Percentiles rank a stretch among this genome's conserved stretches.
These are phyloP conservation scores for Schizothorax lantsangensis DNA, from an alignment of 2,797 vertebrate species.

Conservation along the genomic window DNA sequence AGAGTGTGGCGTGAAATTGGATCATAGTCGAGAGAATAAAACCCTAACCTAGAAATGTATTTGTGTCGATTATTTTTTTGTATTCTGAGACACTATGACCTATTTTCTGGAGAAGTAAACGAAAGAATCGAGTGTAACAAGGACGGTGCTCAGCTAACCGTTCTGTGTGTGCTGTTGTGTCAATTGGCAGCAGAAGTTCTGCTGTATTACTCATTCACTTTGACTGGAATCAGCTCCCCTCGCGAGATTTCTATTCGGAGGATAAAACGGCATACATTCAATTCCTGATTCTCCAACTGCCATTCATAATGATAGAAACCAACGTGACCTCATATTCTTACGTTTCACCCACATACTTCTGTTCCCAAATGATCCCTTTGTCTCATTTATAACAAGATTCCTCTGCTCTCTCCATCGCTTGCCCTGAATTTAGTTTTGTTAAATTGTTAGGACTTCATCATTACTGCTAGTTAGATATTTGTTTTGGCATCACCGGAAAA, in stretches of 20 bases:
- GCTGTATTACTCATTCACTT: slow-evolving; percentile 57
- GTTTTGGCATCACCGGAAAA: slow-evolving; percentile 12
- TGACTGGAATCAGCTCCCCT: slow-evolving; percentile 48
- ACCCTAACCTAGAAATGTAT: slow-evolving; percentile 55
- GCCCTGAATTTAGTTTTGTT: slow-evolving; percentile 39
- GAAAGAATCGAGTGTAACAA: slow-evolving; percentile 35
- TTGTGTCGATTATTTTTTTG: slow-evolving; percentile 49
- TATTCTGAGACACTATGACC: slow-evolving; percentile 54
- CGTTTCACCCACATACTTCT: slow-evolving; percentile 37
- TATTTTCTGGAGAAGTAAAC: slow-evolving; percentile 49
- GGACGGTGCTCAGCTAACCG: slow-evolving; percentile 31
- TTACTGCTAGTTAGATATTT: not conserved
- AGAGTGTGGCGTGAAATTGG: slow-evolving; percentile 61
- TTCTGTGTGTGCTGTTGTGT: slow-evolving; percentile 47
- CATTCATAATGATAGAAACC: slow-evolving; percentile 50
- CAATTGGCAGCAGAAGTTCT: slow-evolving; percentile 46
- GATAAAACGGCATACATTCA: slow-evolving; percentile 58
- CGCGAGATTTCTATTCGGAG: slow-evolving; percentile 48
- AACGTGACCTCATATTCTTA: slow-evolving; percentile 34
- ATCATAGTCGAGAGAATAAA: slow-evolving; percentile 63
- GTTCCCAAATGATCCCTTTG: slow-evolving; percentile 44
- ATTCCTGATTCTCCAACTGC: slow-evolving; percentile 43
- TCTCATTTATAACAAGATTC: slow-evolving; percentile 33
- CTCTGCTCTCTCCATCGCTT: slow-evolving; percentile 13
- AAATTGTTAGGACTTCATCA: slow-evolving; percentile 15